phyloP scores from a whole-genome alignment of 2,113 vertebrate species.

The Entelurus aequoreus region DNA sequence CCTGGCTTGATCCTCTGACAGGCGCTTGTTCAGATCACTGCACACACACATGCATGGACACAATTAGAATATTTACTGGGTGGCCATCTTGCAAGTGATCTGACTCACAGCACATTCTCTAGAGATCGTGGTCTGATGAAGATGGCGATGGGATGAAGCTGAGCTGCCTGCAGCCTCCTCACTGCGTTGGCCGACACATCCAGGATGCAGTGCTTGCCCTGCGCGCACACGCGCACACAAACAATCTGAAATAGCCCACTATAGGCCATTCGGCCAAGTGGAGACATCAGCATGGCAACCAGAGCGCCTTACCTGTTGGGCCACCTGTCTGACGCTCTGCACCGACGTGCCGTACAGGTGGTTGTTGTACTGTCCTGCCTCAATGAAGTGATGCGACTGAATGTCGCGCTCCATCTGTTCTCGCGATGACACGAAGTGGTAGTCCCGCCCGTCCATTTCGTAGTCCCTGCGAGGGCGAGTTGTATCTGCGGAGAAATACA shows the following conservation, averaged over 20 bases:
- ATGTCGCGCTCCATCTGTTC: constrained; percentile 94
- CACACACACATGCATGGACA: neutral
- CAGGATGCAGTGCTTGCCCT: constrained; percentile 67
- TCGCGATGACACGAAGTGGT: constrained; percentile 87
- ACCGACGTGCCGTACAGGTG: constrained; percentile 87
- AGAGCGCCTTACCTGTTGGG: constrained; percentile 74
- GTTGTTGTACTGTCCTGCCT: constrained; percentile 85
- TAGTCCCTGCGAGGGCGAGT: constrained; percentile 86
- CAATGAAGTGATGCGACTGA: constrained; percentile 86
- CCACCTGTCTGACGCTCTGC: constrained; percentile 83
- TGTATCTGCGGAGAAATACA: constrained; percentile 68
- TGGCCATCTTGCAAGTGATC: neutral
- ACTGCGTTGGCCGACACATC: constrained; percentile 61
- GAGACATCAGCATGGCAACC: neutral
- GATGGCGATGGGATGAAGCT: constrained; percentile 84
- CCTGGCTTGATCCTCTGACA: constrained; percentile 83
- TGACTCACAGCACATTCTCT: constrained; percentile 82
- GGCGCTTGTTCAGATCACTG: constrained; percentile 83
- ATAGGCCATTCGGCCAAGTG: too few relatives aligned
- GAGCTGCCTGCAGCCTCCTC: constrained; percentile 72
- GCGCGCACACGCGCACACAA: neutral
- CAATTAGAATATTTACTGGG: neutral
- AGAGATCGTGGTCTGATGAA: constrained; percentile 86
- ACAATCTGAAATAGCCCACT: neutral
- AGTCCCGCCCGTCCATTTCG: constrained; percentile 85